Evolutionary conservation across 2,888 invertebrate genomes (phyloP), one percentile per base, ranked within the genome.

Genomic region (Tinea semifulvella): DNA sequence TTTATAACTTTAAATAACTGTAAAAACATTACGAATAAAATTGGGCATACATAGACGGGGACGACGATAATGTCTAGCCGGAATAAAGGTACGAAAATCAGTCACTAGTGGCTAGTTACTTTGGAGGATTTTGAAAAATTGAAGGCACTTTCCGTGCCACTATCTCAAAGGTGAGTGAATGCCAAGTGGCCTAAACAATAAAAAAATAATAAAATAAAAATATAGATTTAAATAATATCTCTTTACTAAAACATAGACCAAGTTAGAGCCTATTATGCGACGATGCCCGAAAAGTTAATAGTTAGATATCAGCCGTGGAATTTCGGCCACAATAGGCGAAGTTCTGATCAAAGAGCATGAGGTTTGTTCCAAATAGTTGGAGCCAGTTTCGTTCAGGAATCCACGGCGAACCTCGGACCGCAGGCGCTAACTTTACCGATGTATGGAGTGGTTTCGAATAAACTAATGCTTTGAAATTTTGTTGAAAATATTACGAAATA

Each of bases 361-460:
- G 60, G 59, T 56, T 60, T 61, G 55, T 65, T 57, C 56, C 54
- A 60, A 68, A 73, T 71, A 68, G 72, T 73, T 72, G 57, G 54
- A 56, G 53, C 56, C 49, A 58, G 58, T 58, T 61, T 51, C 13
- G 20, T 13, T 22, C 19, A 40, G 40, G 22, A 40, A 40, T 22
- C 22, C 40, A 13, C 17, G 18, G 17, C 22, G 40, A 40, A 40
- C 40, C 38, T 38, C 40, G 40, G 10, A 36, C 36, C 36, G 36
- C 36, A 36, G 18, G 18, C 36, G 40, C 40, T 19, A 40, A 40
- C 40, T 40, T 40, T 40, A 11, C 13, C 22, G 11, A 40, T 40
- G 40, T 22, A 40, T 22, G 22, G 10, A 40, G 17, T 11, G 40
- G 40, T 40, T 40, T 40, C 10, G 14, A 10, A 40, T 40, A 11